Percentiles rank a stretch among this genome's conserved stretches.
phyloP scores from a whole-genome alignment of 2,888 invertebrate genomes.

The Netelia melanura region DNA sequence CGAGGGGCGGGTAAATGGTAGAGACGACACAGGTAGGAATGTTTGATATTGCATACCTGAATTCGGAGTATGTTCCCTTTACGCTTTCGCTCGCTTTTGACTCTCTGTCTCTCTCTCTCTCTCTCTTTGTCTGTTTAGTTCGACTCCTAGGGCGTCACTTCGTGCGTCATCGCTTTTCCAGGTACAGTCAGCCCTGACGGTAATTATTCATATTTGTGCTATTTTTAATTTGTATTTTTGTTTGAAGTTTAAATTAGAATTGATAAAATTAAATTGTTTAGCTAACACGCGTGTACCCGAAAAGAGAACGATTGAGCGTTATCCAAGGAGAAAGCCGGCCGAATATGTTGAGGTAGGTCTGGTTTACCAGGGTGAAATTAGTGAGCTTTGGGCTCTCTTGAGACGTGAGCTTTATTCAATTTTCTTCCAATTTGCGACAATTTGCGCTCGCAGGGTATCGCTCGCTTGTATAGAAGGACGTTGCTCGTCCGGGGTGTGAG shows the following conservation, averaged over 20 bases:
- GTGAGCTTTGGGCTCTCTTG: slow-evolving; percentile 79
- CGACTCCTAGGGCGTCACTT: no score
- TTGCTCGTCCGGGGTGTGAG: slow-evolving; percentile 44
- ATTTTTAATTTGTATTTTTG: no score
- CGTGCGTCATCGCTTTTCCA: no score
- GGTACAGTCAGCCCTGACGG: no score
- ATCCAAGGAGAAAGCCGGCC: slow-evolving; percentile 75
- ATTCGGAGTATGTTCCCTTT: slow-evolving; percentile 75
- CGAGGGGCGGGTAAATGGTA: slow-evolving; percentile 17
- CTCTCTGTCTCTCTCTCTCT: slow-evolving; percentile 27
- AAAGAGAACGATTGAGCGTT: not conserved
- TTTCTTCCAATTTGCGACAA: slow-evolving; percentile 84
- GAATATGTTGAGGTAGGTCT: slow-evolving; percentile 80
- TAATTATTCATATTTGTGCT: no score
- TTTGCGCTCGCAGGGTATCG: slow-evolving; percentile 81
- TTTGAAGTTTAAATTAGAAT: no score
- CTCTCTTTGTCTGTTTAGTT: not conserved
- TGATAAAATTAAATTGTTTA: not conserved
- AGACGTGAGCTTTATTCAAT: slow-evolving; percentile 84
- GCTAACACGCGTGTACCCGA: not conserved
- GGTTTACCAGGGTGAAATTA: slow-evolving; percentile 80
- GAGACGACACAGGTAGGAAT: slow-evolving; percentile 81
- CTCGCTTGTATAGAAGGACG: slow-evolving; percentile 27
- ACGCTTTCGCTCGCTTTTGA: slow-evolving; percentile 16
- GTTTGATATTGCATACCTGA: slow-evolving; percentile 82